Base-by-base conservation (phyloP, 2,113 vertebrate genomes). In the Hyla sarda region DNA sequence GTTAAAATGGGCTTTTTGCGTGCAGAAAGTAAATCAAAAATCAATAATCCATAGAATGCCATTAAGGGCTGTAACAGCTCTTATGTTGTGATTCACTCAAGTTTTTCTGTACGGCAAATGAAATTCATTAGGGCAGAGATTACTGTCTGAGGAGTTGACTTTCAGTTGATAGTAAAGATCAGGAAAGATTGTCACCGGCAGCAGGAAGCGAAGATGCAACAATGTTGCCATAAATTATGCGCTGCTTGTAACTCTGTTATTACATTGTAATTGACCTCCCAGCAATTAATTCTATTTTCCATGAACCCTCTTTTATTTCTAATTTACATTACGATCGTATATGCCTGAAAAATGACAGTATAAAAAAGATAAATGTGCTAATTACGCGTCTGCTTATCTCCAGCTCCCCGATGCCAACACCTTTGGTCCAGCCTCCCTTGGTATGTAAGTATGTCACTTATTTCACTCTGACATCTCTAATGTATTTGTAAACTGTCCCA, bases 351-450 rank as follows among this genome's bases (percentile, higher is more conserved):
- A 99, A 99, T 98, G 97, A 98, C 98, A 99, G 98, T 96, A 95
- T 99, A 99, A 99, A 99, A 99, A 99, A 99, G 98, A 99, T 99
- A 96, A 99, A 99, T 99, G 98, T 97, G 97, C 97, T 99, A 99
- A 99, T 99, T 99, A 99, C 96, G 94, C 94, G 95, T 96, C 95
- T 95, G 96, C 96, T 98, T 98, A 99, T 99, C 98, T 97, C 95
- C 94, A 93, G 94, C 92, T 92, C 95, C 96, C 95, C 92, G 91
- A 94, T 95, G 94, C 96, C 95, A 94, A 94, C 95, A 96, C 96
- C 95, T 96, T 96, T 96, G 95, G 95, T 96, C 95, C 88, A 94
- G 93, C 95, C 96, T 96, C 94, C 95, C 94, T 94, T 96, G 82
- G 94, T 93, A 93, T 96, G 97, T 97, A 98, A 97, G 97, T 96